Evolutionary conservation across 92 coral and sea anemone species (phyloP), one percentile per base, ranked within the genome.

Genomic region (Phymanthus crucifer): DNA sequence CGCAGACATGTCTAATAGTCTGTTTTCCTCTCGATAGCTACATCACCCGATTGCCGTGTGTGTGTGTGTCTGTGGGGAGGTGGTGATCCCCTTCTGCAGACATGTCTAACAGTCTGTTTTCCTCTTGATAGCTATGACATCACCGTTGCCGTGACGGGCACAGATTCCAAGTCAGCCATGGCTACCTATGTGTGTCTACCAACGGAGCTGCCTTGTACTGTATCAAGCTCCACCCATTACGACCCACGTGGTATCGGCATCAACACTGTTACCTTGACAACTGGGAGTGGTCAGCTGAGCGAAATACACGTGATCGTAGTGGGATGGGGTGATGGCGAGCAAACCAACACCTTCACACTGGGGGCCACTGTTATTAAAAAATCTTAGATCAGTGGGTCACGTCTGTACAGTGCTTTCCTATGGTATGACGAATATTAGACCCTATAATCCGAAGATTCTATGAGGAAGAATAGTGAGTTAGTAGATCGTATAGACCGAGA

Each of bases 141-240:
- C 13, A 58, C 78, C 31, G 23, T 90, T n/a, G 54, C 77, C 14
- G 79, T 83, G 1, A 80, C 78, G 21, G 94, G 89, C 19, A 76
- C 79, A 36, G 94, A 90, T 79, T 90, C 94, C 57, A 70, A 84
- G 75, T 90, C 94, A 23, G 91, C 94, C 70, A 90, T 90, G 94
- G 65, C 94, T 7, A 90, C 94, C 0, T 90, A 90, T 43, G 91
- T 77, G 31, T 90, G 94, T 35, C 74, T 83, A 27, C 94, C 91
- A 11, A 74, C 35, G 48, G 84, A 83, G 76, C 17, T 68, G 27
- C 91, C 89, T 40, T 90, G 94, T 46, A 27, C 64, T 33, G 89
- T 86, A 2, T 29, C 66, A 4, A 80, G 87, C 65, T 81, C 94
- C 27, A 83, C 83, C 21, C 89, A 90, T 47, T 72, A 21, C 54